phyloP scores from a whole-genome alignment of 1,140 invertebrate genomes.

The Gerris buenoi region DNA sequence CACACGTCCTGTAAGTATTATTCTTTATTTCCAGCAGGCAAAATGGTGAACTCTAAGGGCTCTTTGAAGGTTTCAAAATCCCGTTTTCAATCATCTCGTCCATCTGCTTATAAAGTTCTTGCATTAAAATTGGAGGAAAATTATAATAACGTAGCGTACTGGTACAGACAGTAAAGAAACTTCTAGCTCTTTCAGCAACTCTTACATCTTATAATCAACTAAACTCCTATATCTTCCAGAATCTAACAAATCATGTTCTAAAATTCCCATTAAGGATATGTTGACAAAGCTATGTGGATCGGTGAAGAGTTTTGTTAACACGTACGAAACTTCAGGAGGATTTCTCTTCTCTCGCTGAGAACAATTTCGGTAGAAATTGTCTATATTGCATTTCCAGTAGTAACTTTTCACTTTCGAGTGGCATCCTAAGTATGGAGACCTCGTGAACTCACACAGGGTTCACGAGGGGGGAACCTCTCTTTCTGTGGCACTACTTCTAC shows the following conservation, averaged over 20 bases:
- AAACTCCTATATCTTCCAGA: neutral
- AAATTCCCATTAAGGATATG: neutral
- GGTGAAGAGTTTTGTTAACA: neutral
- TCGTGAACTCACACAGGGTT: neutral
- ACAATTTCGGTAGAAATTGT: neutral
- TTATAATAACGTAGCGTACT: constrained; percentile 15
- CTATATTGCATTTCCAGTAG: neutral
- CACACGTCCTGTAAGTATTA: constrained; percentile 30
- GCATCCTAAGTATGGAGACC: neutral
- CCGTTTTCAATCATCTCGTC: constrained; percentile 24
- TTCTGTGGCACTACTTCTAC: neutral
- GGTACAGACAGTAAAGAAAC: neutral
- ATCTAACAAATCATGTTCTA: neutral
- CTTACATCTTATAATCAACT: neutral
- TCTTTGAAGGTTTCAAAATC: constrained; percentile 30
- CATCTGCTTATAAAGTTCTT: constrained; percentile 1
- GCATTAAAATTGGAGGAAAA: neutral
- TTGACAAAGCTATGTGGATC: neutral
- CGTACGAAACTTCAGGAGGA: too few species aligned
- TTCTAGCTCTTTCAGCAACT: neutral
- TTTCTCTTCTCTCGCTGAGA: neutral
- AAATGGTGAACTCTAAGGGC: constrained; percentile 32
- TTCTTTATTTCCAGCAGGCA: constrained; percentile 37
- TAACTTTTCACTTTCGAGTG: neutral
- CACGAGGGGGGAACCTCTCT: neutral